phyloP scores from a whole-genome alignment of 2,113 vertebrate species.

The Podarcis muralis region DNA sequence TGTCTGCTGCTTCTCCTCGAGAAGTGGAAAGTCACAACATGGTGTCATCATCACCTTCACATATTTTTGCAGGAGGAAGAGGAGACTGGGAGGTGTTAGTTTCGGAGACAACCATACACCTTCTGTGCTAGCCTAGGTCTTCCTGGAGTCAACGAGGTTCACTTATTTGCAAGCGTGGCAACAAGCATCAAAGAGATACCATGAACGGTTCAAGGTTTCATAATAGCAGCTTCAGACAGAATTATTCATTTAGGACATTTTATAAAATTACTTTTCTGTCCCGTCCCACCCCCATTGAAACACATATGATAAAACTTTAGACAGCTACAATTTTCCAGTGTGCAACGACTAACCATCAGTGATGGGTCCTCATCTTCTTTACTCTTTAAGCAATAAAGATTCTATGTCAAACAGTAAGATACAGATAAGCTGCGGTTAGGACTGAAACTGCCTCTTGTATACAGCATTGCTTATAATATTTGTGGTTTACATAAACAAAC shows the following conservation, averaged over 20 bases:
- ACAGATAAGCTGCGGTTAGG: not conserved
- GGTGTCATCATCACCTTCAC: not conserved
- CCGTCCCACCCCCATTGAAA: not conserved
- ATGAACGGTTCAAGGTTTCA: not conserved
- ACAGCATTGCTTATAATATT: not conserved
- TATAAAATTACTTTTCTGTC: not conserved
- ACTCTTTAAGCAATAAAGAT: not conserved
- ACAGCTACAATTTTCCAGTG: not conserved
- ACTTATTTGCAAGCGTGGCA: not conserved
- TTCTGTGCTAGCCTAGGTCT: not conserved
- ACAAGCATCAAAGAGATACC: not conserved
- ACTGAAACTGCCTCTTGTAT: conserved; percentile 6
- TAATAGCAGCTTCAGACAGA: not conserved
- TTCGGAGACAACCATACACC: not conserved
- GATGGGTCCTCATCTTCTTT: too few species aligned
- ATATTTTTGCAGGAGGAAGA: not conserved
- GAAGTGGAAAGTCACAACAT: not conserved
- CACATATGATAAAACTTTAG: not conserved
- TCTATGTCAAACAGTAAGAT: not conserved
- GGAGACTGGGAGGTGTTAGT: not conserved
- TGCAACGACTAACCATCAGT: not conserved
- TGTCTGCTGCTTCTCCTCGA: not conserved
- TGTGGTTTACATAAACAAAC: not conserved
- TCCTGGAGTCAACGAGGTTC: not conserved
- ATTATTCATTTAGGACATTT: not conserved